Percentiles rank a stretch among this genome's conserved stretches.
Conservation (phyloP, 2,113 vertebrate species). For the Rutilus rutilus region DNA sequence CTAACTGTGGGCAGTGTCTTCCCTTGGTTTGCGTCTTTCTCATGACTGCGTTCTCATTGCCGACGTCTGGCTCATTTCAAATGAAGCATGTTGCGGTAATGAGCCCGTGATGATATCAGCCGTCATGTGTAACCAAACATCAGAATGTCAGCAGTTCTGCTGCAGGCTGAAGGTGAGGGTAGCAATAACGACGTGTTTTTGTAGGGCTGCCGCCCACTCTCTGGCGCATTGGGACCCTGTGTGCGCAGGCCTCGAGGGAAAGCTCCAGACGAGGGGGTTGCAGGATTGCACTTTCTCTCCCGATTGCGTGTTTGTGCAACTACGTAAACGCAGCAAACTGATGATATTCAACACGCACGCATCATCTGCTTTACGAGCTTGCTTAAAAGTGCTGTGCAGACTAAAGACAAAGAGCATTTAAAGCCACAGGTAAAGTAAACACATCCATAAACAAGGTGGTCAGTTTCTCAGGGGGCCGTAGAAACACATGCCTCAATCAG, state of each 20-base stretch:
- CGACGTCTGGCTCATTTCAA: conserved; percentile 40
- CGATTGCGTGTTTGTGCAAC: not conserved
- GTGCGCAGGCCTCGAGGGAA: conserved; percentile 6
- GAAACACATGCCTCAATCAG: conserved; percentile 79
- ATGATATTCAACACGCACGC: not conserved
- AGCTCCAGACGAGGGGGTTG: not conserved
- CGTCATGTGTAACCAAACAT: conserved; percentile 36
- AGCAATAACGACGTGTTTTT: conserved; percentile 38
- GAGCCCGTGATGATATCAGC: conserved; percentile 36
- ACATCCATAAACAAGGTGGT: conserved; percentile 70
- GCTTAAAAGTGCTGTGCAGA: not conserved
- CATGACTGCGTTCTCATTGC: conserved; percentile 1
- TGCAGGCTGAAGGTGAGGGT: conserved; percentile 31
- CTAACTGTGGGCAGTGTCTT: not conserved
- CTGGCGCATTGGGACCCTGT: not conserved
- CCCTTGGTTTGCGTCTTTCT: conserved; percentile 15
- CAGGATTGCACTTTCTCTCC: not conserved
- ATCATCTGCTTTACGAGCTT: not conserved
- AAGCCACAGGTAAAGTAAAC: conserved; percentile 50
- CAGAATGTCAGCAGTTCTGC: conserved; percentile 27
- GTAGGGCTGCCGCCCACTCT: conserved; percentile 45
- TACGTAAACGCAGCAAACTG: not conserved
- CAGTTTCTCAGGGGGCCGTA: conserved; percentile 70
- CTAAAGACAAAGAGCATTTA: conserved; percentile 26
- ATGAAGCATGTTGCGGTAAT: conserved; percentile 52